phyloP scores from a whole-genome alignment of 1,140 invertebrate genomes.

The Zaprionus africanus region DNA sequence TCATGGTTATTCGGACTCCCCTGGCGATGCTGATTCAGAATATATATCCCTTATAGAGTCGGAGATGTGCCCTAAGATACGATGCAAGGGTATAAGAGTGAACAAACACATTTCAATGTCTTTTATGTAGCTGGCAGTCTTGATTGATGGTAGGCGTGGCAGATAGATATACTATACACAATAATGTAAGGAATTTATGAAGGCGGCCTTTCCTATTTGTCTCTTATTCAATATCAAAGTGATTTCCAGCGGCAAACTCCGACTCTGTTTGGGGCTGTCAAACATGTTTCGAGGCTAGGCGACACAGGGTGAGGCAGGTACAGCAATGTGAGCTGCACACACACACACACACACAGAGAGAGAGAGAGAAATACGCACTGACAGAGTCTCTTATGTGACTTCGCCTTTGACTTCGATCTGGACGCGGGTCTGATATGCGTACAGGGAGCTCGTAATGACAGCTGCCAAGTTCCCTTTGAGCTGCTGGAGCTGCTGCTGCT shows the following conservation, averaged over 20 bases:
- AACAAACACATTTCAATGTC: neutral
- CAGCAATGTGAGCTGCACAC: neutral
- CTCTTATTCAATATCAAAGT: neutral
- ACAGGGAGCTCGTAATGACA: constrained; percentile 61
- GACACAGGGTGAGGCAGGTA: constrained; percentile 23
- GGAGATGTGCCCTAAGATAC: no score
- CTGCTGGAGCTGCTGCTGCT: neutral
- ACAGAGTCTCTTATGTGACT: neutral
- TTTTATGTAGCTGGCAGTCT: neutral
- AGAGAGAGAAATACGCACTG: no score
- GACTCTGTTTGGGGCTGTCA: neutral
- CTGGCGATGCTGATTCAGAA: no score
- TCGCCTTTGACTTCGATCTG: neutral
- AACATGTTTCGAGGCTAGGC: neutral
- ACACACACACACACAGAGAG: neutral
- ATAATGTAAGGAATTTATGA: neutral
- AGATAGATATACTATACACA: neutral
- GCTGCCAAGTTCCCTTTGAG: constrained; percentile 38
- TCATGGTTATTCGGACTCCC: no score
- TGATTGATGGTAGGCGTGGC: neutral
- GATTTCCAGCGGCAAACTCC: neutral
- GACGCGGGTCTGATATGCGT: constrained; percentile 12
- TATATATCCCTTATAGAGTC: no score
- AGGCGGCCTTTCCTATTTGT: neutral
- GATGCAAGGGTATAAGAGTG: no score